Evolutionary conservation across 1,140 invertebrate species (phyloP).

Genomic region (Sminthurides bifidus): DNA sequence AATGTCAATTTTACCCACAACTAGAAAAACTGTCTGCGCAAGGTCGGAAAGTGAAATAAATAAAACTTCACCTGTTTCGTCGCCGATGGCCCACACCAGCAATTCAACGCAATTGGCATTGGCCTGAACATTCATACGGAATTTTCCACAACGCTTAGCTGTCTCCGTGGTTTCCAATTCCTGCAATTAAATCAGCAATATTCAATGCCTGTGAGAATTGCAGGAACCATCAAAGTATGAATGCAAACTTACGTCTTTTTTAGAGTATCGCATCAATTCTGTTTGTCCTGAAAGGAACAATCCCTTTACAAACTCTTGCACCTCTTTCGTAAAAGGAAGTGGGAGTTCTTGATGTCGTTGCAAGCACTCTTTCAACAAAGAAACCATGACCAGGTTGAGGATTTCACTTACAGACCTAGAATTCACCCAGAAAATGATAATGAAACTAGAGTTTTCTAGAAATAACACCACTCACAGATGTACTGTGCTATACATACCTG

Average conservation of each 20-base stretch:
- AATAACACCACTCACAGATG: no score
- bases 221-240: neutral
- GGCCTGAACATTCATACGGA: constrained; percentile 90
- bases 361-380: constrained; percentile 76
- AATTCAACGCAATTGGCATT: constrained; percentile 95
- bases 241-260: constrained; percentile 10
- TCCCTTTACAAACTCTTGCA: constrained; percentile 78
- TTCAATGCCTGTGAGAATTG: neutral
- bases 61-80: constrained; percentile 71
- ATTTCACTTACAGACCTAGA: constrained; percentile 91
- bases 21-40: neutral
- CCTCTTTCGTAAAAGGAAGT: constrained; percentile 79
- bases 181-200: neutral
- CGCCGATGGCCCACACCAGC: constrained; percentile 90
- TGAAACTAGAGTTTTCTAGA: constrained; percentile 36
- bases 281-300: constrained; percentile 85
- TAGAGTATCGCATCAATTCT: constrained; percentile 50
- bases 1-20: neutral
- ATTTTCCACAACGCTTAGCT: constrained; percentile 36
- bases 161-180: neutral
- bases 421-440: constrained; percentile 55
- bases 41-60: neutral
- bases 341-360: constrained; percentile 83
- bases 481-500: constrained; percentile 5
- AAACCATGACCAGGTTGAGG: constrained; percentile 83